Evolutionary conservation across 1,140 invertebrate genomes (phyloP).

Genomic region (Berghia stephanieae): DNA sequence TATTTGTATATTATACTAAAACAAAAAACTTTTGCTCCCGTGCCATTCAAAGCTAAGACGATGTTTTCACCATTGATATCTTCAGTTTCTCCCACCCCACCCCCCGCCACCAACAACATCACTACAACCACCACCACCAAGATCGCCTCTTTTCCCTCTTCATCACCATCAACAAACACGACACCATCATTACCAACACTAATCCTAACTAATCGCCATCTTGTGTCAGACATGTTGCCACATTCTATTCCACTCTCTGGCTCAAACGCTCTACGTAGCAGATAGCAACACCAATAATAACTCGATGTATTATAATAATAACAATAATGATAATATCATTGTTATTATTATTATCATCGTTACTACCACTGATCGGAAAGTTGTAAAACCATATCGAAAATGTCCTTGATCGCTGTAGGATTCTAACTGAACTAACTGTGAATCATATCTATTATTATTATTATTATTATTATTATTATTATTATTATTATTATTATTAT

Average conservation of each 20-base stretch:
- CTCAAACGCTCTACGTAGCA: constrained; percentile 16
- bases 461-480: neutral
- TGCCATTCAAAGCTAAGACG: too few relatives aligned
- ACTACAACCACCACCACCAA: too few relatives aligned
- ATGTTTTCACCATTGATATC: too few relatives aligned
- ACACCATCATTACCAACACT: neutral
- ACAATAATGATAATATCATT: neutral
- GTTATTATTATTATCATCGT: neutral
- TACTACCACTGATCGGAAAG: too few relatives aligned
- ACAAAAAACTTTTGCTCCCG: too few relatives aligned
- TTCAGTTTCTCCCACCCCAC: constrained; percentile 19
- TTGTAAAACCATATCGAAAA: neutral
- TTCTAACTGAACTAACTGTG: neutral
- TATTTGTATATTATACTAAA: too few relatives aligned
- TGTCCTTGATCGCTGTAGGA: neutral
- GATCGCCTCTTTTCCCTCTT: too few relatives aligned
- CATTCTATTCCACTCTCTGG: constrained; percentile 12
- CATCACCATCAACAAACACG: too few relatives aligned
- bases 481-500: neutral
- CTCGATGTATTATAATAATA: constrained; percentile 14
- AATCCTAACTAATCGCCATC: neutral
- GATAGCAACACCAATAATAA: neutral
- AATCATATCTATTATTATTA: neutral
- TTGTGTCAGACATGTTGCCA: neutral
- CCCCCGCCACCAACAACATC: too few relatives aligned